Conservation (phyloP, 2,113 vertebrate genomes). For the Thoracochromis brauschi region DNA sequence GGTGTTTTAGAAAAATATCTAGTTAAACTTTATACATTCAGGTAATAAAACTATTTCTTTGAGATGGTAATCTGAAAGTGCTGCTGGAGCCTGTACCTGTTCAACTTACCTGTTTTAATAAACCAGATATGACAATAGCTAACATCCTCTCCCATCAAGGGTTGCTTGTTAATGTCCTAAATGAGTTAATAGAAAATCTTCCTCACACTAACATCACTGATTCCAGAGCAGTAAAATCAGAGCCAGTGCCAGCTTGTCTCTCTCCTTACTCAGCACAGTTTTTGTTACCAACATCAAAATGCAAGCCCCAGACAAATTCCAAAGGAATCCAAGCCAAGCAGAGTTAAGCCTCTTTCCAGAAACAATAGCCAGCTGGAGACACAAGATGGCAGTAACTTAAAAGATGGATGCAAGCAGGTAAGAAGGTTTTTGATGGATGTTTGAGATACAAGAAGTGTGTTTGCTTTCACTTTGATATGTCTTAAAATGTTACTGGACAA, state of each 20-base stretch:
- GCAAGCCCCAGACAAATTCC: neutral
- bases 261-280: neutral
- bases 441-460: neutral
- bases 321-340: neutral
- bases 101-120: neutral
- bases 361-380: neutral
- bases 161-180: neutral
- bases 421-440: neutral
- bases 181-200: neutral
- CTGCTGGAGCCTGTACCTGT: neutral
- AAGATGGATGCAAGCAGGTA: neutral
- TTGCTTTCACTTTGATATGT: neutral
- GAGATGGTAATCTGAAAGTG: neutral
- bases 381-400: neutral
- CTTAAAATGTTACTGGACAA: neutral
- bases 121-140: neutral
- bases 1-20: neutral
- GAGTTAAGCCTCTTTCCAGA: neutral
- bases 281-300: neutral
- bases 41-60: fast-evolving
- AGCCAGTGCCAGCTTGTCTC: neutral
- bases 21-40: neutral
- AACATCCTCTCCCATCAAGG: neutral
- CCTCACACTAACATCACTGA: neutral
- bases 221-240: neutral